phyloP scores from a whole-genome alignment of 2,797 vertebrate genomes.

The Nyctibius grandis region DNA sequence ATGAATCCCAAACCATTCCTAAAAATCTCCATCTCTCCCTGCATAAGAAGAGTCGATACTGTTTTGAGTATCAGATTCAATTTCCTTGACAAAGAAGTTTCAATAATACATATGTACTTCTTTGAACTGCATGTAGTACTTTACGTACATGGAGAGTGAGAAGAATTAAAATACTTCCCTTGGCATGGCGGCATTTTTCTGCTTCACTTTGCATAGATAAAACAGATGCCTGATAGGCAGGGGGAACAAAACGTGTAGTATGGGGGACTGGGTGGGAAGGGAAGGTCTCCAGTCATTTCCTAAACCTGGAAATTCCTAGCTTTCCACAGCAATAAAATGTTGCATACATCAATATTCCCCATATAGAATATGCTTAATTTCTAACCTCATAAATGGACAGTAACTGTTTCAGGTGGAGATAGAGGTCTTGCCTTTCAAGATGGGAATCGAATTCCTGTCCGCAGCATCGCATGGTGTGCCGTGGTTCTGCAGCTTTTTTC shows the following conservation, averaged over 20 bases:
- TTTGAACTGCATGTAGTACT: not conserved
- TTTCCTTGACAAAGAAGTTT: not conserved
- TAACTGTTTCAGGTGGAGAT: not conserved
- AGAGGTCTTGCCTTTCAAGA: not conserved
- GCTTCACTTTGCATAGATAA: not conserved
- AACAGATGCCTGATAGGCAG: not conserved
- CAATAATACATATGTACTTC: not conserved
- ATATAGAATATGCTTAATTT: not conserved
- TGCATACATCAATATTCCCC: not conserved
- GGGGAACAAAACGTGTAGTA: not conserved
- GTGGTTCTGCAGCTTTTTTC: not conserved
- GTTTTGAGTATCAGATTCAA: not conserved
- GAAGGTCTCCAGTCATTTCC: not conserved
- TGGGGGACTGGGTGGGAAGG: not conserved
- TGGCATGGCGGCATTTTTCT: not conserved
- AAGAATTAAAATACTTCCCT: not conserved
- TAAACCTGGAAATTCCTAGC: not conserved
- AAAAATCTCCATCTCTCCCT: not conserved
- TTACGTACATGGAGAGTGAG: not conserved
- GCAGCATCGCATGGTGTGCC: not conserved
- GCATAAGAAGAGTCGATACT: not conserved
- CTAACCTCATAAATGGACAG: not conserved
- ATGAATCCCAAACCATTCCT: not conserved
- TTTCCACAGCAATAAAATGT: not conserved
- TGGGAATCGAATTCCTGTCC: not conserved